Percentiles rank a stretch among this genome's conserved stretches.
These are phyloP conservation scores for Brachyptera putata DNA, from an alignment of 2,888 invertebrate species.

Conservation along the genomic window DNA sequence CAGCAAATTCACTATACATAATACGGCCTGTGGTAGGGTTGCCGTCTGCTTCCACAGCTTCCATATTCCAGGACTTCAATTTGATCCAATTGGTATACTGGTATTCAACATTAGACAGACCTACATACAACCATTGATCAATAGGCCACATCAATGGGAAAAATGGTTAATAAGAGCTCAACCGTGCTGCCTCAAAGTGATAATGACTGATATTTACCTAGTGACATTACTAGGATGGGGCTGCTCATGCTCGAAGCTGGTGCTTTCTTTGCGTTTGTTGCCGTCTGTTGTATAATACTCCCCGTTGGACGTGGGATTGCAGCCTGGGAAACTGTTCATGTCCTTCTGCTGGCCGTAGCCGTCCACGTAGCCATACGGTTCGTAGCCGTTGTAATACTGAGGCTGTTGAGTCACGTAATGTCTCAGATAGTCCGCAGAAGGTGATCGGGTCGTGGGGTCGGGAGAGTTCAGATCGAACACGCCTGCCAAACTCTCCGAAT, in stretches of 20 bases:
- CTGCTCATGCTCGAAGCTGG: constrained; percentile 58
- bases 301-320: neutral
- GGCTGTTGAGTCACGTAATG: constrained; percentile 30
- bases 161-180: too few relatives aligned
- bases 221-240: constrained; percentile 48
- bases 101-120: too few relatives aligned
- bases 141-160: too few relatives aligned
- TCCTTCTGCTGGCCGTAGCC: constrained; percentile 40
- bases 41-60: too few relatives aligned
- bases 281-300: constrained; percentile 43
- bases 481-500: constrained; percentile 26
- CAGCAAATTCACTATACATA: too few relatives aligned
- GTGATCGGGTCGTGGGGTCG: constrained; percentile 20
- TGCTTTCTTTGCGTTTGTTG: constrained; percentile 52
- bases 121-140: too few relatives aligned
- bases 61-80: too few relatives aligned
- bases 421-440: constrained; percentile 33
- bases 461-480: neutral
- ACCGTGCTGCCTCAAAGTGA: too few relatives aligned
- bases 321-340: too few relatives aligned
- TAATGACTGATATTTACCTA: too few relatives aligned
- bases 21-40: too few relatives aligned
- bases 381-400: constrained; percentile 35
- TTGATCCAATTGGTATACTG: too few relatives aligned
- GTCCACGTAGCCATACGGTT: constrained; percentile 31